Evolutionary conservation across 2,888 invertebrate species (phyloP).

Genomic region (Microplitis manilae): DNA sequence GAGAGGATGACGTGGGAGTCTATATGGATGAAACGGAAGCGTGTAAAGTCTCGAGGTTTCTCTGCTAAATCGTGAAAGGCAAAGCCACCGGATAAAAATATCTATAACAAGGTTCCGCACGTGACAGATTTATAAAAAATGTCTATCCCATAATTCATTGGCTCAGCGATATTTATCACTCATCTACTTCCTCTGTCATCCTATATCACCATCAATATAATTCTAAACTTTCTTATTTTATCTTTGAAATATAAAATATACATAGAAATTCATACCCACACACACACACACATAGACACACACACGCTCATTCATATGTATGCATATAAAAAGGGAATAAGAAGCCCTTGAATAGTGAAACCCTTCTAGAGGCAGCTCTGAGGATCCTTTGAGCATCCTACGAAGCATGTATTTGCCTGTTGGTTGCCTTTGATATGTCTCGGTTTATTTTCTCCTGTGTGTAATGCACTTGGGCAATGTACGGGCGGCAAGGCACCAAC

Average conservation of each 20-base stretch:
- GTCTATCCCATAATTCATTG: not conserved
- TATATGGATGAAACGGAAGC: slow-evolving; percentile 7
- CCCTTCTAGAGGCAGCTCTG: not conserved
- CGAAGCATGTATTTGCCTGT: not conserved
- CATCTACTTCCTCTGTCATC: slow-evolving; percentile 19
- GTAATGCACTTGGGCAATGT: not conserved
- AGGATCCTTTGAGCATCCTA: not conserved
- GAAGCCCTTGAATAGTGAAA: slow-evolving; percentile 18
- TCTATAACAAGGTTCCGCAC: slow-evolving; percentile 4
- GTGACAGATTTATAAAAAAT: not conserved
- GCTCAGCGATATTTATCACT: slow-evolving; percentile 27
- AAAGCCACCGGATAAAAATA: slow-evolving; percentile 11
- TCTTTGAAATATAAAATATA: too few relatives aligned
- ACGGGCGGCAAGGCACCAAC: not conserved
- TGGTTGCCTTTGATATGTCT: slow-evolving; percentile 1
- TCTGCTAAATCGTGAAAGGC: not conserved
- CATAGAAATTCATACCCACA: not conserved
- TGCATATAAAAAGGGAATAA: not conserved
- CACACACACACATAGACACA: not conserved
- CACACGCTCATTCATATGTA: not conserved
- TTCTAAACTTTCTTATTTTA: not conserved
- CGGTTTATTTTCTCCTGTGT: not conserved
- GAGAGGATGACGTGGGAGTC: not conserved
- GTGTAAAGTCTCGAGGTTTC: slow-evolving; percentile 4
- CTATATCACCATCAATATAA: slow-evolving; percentile 6